Evolutionary conservation across 2,888 invertebrate species (phyloP).

Genomic region (Ditula angustiorana): DNA sequence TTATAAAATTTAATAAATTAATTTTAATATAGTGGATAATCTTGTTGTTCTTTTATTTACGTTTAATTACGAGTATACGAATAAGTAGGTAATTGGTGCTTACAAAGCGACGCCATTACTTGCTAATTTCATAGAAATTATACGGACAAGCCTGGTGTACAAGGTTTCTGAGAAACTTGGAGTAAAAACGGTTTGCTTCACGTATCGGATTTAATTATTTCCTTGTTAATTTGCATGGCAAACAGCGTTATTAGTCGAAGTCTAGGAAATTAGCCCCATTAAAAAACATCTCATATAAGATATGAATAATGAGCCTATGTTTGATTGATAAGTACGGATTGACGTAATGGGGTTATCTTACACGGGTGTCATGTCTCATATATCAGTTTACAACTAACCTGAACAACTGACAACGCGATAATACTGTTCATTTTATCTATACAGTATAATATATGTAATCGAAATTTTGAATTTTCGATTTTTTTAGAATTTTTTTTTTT

Average conservation of each 20-base stretch:
- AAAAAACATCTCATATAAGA: no score
- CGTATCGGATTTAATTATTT: not conserved
- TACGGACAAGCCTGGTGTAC: not conserved
- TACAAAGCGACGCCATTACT: conserved; percentile 1
- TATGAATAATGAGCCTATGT: no score
- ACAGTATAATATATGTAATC: no score
- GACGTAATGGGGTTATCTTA: no score
- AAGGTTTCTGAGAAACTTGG: not conserved
- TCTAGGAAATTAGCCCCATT: not conserved
- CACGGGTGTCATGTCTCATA: no score
- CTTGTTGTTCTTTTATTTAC: not conserved
- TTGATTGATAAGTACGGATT: no score
- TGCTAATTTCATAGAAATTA: conserved; percentile 9
- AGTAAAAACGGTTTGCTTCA: not conserved
- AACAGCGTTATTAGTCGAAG: not conserved
- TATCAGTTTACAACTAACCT: no score
- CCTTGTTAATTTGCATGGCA: not conserved
- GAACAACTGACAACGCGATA: no score
- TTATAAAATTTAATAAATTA: no score
- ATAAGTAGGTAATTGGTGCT: not conserved
- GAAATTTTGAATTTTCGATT: no score
- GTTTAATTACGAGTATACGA: not conserved
- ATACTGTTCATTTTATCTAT: no score
- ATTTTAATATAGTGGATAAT: not conserved
- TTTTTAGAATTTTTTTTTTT: no score